Evolutionary conservation across 2,888 invertebrate species (phyloP).

Genomic region (Megaustenia siamemsis): DNA sequence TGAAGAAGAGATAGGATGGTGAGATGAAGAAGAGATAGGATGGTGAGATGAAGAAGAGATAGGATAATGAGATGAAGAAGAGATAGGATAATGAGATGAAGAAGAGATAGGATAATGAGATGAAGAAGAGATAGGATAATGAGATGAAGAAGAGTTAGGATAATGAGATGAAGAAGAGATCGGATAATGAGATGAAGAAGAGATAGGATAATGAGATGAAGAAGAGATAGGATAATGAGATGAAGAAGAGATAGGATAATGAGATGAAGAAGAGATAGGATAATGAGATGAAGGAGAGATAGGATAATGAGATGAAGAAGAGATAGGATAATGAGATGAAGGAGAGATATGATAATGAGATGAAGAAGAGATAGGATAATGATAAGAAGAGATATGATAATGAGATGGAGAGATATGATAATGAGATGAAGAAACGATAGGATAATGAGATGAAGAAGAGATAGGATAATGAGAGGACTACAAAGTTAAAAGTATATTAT

Average conservation of each 20-base stretch:
- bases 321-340: not conserved
- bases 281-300: not conserved
- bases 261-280: not conserved
- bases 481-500: too few relatives aligned
- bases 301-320: not conserved
- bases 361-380: not conserved
- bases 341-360: not conserved
- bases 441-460: not conserved
- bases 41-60: not conserved
- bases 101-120: not conserved
- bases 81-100: not conserved
- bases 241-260: not conserved
- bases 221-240: not conserved
- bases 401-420: not conserved
- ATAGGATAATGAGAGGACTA: not conserved
- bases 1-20: not conserved
- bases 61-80: not conserved
- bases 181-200: not conserved
- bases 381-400: not conserved
- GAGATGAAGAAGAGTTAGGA: not conserved
- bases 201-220: not conserved
- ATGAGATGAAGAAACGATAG: not conserved
- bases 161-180: not conserved
- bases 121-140: not conserved
- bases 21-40: not conserved